Evolutionary conservation across 2,797 vertebrate species (phyloP).

Genomic region (Acanthurus leucopareius): DNA sequence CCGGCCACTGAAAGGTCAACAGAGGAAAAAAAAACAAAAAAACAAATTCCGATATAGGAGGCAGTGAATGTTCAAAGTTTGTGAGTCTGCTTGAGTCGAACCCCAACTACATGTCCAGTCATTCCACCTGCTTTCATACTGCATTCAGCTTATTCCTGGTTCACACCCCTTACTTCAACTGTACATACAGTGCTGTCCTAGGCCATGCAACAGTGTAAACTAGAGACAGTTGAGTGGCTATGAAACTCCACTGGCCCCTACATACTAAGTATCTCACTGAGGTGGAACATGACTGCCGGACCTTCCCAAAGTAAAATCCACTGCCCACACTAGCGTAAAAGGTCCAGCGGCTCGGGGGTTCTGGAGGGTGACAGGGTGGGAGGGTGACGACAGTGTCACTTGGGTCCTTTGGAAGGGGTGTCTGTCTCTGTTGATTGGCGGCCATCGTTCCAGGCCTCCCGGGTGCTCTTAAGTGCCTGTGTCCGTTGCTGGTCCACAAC

Average conservation of each 20-base stretch:
- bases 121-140: conserved; percentile 69
- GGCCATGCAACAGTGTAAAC: conserved; percentile 81
- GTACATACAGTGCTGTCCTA: conserved; percentile 66
- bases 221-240: conserved; percentile 72
- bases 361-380: conserved; percentile 28
- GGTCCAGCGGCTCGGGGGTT: conserved; percentile 38
- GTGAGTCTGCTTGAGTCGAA: conserved; percentile 60
- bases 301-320: conserved; percentile 51
- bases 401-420: conserved; percentile 90
- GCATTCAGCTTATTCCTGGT: conserved; percentile 84
- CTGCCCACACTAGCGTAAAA: conserved; percentile 39
- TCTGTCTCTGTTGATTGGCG: conserved; percentile 97
- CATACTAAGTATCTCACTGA: conserved; percentile 50
- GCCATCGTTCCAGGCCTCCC: conserved; percentile 97
- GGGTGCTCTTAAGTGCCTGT: conserved; percentile 95
- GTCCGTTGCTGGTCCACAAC: conserved; percentile 98
- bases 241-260: conserved; percentile 61
- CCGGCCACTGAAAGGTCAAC: conserved; percentile 47
- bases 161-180: conserved; percentile 65
- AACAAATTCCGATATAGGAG: conserved; percentile 48
- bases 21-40: conserved; percentile 33
- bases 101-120: conserved; percentile 60
- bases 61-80: conserved; percentile 72
- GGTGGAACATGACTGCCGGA: conserved; percentile 52
- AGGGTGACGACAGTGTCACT: conserved; percentile 84